Base-by-base conservation (phyloP, 2,888 invertebrate species). In the Drosophila villosipedis region DNA sequence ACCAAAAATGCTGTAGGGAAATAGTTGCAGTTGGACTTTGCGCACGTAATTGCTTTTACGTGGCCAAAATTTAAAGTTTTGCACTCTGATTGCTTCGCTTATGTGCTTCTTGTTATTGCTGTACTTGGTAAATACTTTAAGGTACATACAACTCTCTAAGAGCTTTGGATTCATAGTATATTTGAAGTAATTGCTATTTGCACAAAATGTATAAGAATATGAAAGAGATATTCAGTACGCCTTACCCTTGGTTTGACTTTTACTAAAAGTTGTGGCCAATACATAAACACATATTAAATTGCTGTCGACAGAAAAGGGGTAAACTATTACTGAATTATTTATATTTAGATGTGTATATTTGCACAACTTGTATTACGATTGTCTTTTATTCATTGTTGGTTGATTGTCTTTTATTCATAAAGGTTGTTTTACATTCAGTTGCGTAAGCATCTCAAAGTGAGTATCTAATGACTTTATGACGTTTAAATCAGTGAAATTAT, bases 21-120 rank as follows among this genome's bases (percentile, higher is more conserved):
- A 68, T 69, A 76, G 70, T 78, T 78, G 68, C 30, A 47, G 50
- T 49, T 50, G 47, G 47, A 61, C 54, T 71, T 52, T 33, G 58
- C 52, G 52, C 65, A 75, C 73, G 74, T 82, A 87, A 89, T 87
- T 82, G 80, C 76, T 65, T 69, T 64, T 73, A 74, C 80, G 80
- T 84, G 89, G 67, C 50, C 61, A 71, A 71, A 66, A 65, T 69
- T 53, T 53, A 28, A 61, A 72, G 49, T 58, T 68, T 58, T 68
- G 55, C 54, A 39, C 61, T 62, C 64, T 76, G 78, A 76, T 79
- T 67, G 63, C 41, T 25, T 37, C 47, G 37, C 63, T 66, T 63
- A 52, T 49, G 31, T n/a, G 16, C 12, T 25, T 52, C n/a, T 50
- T 47, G 50, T 25, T 35, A 16, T 39, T 55, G 52, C 55, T 65